These are phyloP conservation scores for Drepana falcataria DNA, from an alignment of 2,888 invertebrate genomes.

Conservation along the genomic window DNA sequence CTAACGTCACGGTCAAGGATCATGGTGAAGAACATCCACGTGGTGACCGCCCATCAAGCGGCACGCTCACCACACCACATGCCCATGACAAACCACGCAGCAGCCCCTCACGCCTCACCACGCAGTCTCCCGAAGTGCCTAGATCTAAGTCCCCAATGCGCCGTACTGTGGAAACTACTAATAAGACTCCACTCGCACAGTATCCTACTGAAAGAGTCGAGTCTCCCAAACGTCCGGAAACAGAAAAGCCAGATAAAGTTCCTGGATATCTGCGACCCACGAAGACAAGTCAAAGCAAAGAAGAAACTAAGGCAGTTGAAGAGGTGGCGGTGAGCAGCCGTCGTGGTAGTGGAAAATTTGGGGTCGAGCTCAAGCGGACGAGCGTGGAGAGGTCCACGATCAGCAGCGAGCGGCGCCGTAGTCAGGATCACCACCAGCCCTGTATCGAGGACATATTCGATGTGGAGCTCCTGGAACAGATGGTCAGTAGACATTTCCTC, in stretches of 20 bases:
- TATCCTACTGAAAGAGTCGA: conserved; percentile 40
- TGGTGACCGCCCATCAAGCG: conserved; percentile 27
- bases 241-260: conserved; percentile 44
- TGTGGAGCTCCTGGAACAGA: conserved; percentile 82
- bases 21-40: conserved; percentile 31
- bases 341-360: conserved; percentile 81
- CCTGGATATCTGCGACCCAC: conserved; percentile 60
- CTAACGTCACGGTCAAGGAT: conserved; percentile 33
- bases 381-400: conserved; percentile 70
- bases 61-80: conserved; percentile 24
- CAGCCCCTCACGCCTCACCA: conserved; percentile 36
- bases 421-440: conserved; percentile 68
- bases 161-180: conserved; percentile 35
- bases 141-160: conserved; percentile 45
- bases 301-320: conserved; percentile 49
- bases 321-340: conserved; percentile 69
- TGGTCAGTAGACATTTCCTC: conserved; percentile 73
- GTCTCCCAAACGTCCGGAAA: conserved; percentile 38
- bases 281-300: conserved; percentile 59
- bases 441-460: conserved; percentile 87
- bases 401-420: conserved; percentile 68
- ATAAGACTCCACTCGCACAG: conserved; percentile 32
- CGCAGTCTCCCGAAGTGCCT: conserved; percentile 41
- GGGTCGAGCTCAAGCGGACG: conserved; percentile 81
- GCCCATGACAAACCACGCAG: conserved; percentile 34